Evolutionary conservation across 2,797 vertebrate species (phyloP), one percentile per base, ranked within the genome.

Genomic region (Sebastes trivittatus): DNA sequence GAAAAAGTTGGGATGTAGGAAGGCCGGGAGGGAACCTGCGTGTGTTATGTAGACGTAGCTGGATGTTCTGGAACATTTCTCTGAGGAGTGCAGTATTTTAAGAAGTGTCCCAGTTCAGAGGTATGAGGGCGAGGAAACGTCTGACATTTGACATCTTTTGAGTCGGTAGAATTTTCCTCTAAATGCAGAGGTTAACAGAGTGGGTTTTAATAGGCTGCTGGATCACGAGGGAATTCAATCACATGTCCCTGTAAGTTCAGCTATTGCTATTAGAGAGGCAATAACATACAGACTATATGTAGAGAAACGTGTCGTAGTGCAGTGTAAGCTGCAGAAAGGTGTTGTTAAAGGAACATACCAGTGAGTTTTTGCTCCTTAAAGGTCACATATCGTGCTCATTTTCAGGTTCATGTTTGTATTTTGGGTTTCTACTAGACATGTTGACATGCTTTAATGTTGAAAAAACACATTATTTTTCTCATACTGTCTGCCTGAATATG

Each of bases 61-160:
- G 38, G 75, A 80, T 87, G 89, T 90, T 91, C 90, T 90, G 75
- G 89, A 76, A 56, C 86, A 82, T 90, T 89, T 72, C 93, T 90
- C 87, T 6, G 82, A 82, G 90, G 91, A 86, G 55, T 4, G 25
- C 42, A 68, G 85, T 93, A 93, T 92, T 93, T 94, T 91, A 85
- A 82, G 90, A 89, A 64, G 58, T 86, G 91, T 77, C 90, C 91
- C 90, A 93, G 81, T 91, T 94, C 86, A 90, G 74, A 90, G 78
- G 78, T 74, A 88, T 27, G 80, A 81, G 64, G 83, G 77, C 29
- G 71, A 85, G 67, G 66, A 75, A 71, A 74, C 3, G 4, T 63
- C 82, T 89, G 85, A 91, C 89, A 76, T 85, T 73, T 92, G 87
- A 90, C 89, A 72, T 84, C 67, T 79, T 74, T 77, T 54, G 60